Evolutionary conservation across 2,888 invertebrate genomes (phyloP).

Genomic region (Plutella xylostella): DNA sequence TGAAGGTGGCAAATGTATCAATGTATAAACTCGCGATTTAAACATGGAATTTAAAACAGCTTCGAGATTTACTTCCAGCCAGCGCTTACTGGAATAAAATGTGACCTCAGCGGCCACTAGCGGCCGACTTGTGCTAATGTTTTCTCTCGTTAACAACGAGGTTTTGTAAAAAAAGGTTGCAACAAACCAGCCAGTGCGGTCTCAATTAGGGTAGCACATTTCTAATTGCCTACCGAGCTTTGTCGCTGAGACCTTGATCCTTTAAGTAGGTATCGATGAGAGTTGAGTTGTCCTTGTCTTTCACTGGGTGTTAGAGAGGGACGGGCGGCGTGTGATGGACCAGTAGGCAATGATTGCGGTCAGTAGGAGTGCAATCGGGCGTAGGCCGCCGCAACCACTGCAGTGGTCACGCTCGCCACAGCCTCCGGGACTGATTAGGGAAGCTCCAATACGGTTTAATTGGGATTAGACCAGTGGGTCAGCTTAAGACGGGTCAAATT

Average conservation of each 20-base stretch:
- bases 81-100: constrained; percentile 2
- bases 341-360: neutral
- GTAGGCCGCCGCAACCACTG: neutral
- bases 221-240: constrained; percentile 34
- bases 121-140: constrained; percentile 21
- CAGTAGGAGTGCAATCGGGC: neutral
- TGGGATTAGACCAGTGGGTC: no score
- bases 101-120: constrained; percentile 1
- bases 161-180: constrained; percentile 27
- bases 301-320: neutral
- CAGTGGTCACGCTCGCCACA: neutral
- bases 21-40: no score
- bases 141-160: constrained; percentile 32
- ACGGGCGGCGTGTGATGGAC: neutral
- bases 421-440: neutral
- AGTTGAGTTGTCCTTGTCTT: neutral
- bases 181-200: constrained; percentile 38
- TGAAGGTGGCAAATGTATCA: no score
- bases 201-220: constrained; percentile 38
- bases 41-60: no score
- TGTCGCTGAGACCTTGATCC: constrained; percentile 8
- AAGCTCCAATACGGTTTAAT: neutral
- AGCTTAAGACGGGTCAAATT: no score
- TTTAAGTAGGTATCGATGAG: neutral
- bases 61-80: neutral